Conservation (phyloP, 2,113 vertebrate genomes). For the Gadus chalcogrammus region DNA sequence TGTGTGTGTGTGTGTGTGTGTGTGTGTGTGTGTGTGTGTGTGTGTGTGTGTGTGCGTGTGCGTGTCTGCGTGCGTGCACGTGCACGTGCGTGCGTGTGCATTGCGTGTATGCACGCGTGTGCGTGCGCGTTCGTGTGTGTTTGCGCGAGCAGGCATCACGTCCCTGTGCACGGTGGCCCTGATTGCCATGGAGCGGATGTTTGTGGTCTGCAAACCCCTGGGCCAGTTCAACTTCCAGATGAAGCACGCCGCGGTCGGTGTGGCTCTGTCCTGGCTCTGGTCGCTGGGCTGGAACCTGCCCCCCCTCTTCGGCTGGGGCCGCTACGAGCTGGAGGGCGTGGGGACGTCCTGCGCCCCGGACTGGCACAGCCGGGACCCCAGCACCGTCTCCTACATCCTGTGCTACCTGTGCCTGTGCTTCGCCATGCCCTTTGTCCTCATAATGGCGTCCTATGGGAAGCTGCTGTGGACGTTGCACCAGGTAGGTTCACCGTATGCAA, state of each 20-base stretch:
- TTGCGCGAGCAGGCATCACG: conserved; percentile 60
- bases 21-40: too few relatives aligned
- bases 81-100: too few relatives aligned
- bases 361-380: conserved; percentile 70
- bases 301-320: conserved; percentile 74
- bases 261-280: conserved; percentile 68
- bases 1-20: too few relatives aligned
- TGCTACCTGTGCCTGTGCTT: conserved; percentile 73
- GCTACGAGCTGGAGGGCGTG: conserved; percentile 71
- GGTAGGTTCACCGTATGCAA: conserved; percentile 46
- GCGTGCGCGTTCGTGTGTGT: too few relatives aligned
- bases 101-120: too few relatives aligned
- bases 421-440: conserved; percentile 65
- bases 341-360: conserved; percentile 73
- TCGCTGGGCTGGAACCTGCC: conserved; percentile 73
- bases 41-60: too few relatives aligned
- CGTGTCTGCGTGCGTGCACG: too few relatives aligned
- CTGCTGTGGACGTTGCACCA: conserved; percentile 67
- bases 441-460: conserved; percentile 61
- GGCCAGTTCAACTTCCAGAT: conserved; percentile 60
- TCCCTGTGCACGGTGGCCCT: conserved; percentile 74
- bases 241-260: conserved; percentile 61
- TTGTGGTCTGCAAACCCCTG: conserved; percentile 70
- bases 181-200: conserved; percentile 72
- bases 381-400: conserved; percentile 71